These are phyloP conservation scores for Samia ricini DNA, from an alignment of 1,140 invertebrate species.

Conservation along the genomic window DNA sequence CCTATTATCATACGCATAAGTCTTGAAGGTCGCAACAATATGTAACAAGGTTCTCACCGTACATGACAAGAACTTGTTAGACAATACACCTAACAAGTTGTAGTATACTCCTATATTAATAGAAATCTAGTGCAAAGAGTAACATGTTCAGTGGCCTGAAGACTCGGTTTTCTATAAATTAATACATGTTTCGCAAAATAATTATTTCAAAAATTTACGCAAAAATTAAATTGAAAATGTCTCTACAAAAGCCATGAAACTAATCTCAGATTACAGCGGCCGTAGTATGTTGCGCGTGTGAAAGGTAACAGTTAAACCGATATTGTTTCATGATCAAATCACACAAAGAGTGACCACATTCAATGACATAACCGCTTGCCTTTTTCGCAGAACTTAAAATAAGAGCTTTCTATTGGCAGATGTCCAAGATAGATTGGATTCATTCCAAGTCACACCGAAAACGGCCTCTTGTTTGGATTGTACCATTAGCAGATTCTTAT, in stretches of 20 bases:
- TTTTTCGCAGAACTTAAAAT: conserved; percentile 23
- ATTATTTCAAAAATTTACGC: neutral
- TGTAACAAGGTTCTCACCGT: no score
- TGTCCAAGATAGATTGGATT: conserved; percentile 25
- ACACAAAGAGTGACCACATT: conserved; percentile 13
- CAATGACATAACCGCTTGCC: conserved; percentile 18
- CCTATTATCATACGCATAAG: no score
- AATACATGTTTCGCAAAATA: neutral
- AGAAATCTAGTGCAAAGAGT: no score
- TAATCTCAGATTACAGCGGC: conserved; percentile 1
- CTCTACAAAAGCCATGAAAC: neutral
- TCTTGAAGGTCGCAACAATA: no score
- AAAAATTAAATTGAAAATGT: neutral
- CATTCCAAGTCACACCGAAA: conserved; percentile 22
- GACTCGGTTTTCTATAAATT: neutral
- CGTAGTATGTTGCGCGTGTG: neutral
- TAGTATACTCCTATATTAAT: no score
- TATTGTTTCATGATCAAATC: conserved; percentile 11
- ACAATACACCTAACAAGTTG: no score
- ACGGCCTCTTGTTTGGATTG: conserved; percentile 17
- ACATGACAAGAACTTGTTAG: no score
- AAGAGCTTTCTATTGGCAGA: conserved; percentile 25
- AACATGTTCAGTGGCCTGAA: no score
- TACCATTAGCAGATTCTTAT: conserved; percentile 22
- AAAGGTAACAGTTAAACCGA: neutral